Percentiles rank a stretch among this genome's conserved stretches.
Evolutionary conservation across 2,113 vertebrate species (phyloP).

Genomic region (Haemorhous mexicanus): DNA sequence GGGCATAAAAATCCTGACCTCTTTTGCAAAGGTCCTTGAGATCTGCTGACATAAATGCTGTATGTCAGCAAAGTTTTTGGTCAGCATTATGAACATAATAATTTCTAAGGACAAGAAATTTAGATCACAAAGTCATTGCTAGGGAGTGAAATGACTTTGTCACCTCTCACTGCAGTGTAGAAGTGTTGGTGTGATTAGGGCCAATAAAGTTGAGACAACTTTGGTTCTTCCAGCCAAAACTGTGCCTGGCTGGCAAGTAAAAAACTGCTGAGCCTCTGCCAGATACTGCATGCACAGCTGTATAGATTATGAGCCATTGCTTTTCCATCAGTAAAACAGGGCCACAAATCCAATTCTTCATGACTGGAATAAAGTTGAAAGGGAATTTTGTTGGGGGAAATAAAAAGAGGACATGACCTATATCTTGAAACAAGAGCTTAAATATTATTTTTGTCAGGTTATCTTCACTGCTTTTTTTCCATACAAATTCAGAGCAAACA

Average conservation of each 20-base stretch:
- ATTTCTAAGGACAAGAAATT: not conserved
- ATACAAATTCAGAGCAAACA: not conserved
- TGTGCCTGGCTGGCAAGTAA: not conserved
- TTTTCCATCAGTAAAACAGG: not conserved
- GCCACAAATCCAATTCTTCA: not conserved
- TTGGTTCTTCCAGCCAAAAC: conserved; percentile 1
- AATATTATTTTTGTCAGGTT: not conserved
- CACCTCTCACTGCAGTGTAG: not conserved
- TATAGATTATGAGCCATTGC: not conserved
- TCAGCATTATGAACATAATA: not conserved
- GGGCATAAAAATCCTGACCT: not conserved
- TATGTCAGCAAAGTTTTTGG: not conserved
- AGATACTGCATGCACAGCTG: conserved; percentile 11
- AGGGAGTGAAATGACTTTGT: not conserved
- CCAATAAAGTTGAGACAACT: conserved; percentile 4
- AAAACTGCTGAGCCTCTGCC: not conserved
- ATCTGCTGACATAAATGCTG: not conserved
- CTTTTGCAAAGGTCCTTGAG: not conserved
- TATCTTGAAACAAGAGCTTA: not conserved
- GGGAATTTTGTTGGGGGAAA: not conserved
- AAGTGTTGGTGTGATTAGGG: not conserved
- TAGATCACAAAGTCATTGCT: not conserved
- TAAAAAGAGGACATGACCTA: not conserved
- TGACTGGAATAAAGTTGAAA: not conserved
- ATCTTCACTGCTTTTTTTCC: not conserved